Evolutionary conservation across 2,888 invertebrate genomes (phyloP).

Genomic region (Caenorhabditis auriculariae): DNA sequence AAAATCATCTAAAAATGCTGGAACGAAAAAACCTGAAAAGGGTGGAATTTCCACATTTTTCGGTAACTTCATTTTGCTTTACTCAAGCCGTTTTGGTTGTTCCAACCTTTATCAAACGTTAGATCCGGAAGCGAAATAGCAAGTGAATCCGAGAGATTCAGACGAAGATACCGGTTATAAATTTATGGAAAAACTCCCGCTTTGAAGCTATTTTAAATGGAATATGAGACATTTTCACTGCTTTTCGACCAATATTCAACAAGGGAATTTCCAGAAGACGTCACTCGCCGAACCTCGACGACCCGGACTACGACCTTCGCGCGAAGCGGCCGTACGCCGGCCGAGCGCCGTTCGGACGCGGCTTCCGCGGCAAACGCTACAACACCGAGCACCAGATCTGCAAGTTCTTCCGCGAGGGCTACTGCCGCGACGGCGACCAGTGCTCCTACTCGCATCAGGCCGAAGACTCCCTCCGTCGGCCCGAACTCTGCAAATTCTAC

Average conservation of each 20-base stretch:
- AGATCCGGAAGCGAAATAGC: too few species aligned
- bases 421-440: slow-evolving; percentile 60
- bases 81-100: too few species aligned
- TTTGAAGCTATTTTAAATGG: too few species aligned
- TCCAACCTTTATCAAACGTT: too few species aligned
- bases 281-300: slow-evolving; percentile 24
- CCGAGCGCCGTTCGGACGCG: slow-evolving; percentile 16
- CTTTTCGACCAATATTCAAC: too few species aligned
- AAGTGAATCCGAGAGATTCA: too few species aligned
- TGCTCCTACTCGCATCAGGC: slow-evolving; percentile 61
- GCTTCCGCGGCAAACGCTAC: slow-evolving; percentile 19
- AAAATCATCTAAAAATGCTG: too few species aligned
- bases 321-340: slow-evolving; percentile 17
- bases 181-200: background rate
- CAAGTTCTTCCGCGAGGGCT: slow-evolving; percentile 64
- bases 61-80: too few species aligned
- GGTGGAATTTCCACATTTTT: too few species aligned
- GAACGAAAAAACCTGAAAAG: too few species aligned
- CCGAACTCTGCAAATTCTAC: slow-evolving; percentile 62
- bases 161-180: too few species aligned
- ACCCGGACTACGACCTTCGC: slow-evolving; percentile 9
- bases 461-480: slow-evolving; percentile 51
- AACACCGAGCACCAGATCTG: slow-evolving; percentile 53
- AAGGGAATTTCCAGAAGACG: slow-evolving; percentile 23
- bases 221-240: too few species aligned